phyloP scores from a whole-genome alignment of 1,140 invertebrate genomes.

The Drosophila obscura region DNA sequence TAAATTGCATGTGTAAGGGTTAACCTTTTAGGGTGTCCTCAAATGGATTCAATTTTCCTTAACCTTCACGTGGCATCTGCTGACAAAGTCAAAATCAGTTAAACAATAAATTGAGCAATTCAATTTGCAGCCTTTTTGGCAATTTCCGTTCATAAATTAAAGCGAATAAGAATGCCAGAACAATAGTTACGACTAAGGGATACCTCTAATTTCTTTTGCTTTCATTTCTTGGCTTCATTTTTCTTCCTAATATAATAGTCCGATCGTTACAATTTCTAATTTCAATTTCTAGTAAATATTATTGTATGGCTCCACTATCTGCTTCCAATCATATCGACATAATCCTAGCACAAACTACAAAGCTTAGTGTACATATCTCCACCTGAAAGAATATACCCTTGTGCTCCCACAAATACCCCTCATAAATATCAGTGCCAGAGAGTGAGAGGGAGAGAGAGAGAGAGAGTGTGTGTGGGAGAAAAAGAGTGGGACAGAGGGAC shows the following conservation, averaged over 20 bases:
- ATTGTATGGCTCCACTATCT: too few species aligned
- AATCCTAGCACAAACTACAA: too few species aligned
- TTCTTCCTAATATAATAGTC: too few species aligned
- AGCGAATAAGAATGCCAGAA: neutral
- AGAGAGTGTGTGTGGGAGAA: neutral
- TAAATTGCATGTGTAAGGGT: neutral
- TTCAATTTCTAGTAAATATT: too few species aligned
- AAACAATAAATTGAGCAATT: conserved; percentile 27
- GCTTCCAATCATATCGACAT: too few species aligned
- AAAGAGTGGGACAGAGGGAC: neutral
- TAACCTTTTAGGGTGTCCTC: conserved; percentile 1
- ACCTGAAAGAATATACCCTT: too few species aligned
- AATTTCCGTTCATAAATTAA: conserved; percentile 57
- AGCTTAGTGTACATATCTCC: too few species aligned
- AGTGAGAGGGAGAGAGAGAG: conserved; percentile 3
- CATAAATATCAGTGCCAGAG: conserved; percentile 2
- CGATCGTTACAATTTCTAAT: too few species aligned
- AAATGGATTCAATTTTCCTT: neutral
- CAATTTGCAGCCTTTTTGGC: conserved; percentile 33
- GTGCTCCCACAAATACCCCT: too few species aligned
- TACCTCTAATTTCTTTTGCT: too few species aligned
- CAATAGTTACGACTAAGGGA: too few species aligned
- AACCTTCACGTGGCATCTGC: conserved; percentile 18
- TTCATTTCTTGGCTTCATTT: too few species aligned
- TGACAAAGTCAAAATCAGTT: conserved; percentile 55